phyloP scores from a whole-genome alignment of 35 echinoderm and acorn worm species.

The Apostichopus californicus region DNA sequence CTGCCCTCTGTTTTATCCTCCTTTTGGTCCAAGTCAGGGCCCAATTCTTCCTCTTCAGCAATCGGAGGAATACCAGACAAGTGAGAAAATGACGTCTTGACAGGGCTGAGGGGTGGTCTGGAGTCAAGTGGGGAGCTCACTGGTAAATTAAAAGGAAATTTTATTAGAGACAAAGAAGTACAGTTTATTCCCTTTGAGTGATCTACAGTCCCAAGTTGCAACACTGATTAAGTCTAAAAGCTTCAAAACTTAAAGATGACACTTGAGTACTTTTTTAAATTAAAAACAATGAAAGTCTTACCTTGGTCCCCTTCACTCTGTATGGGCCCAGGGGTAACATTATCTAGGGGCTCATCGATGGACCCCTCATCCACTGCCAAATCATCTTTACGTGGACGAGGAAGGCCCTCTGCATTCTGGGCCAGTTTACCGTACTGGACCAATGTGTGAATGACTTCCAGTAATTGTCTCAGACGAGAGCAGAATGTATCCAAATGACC shows the following conservation, averaged over 20 bases:
- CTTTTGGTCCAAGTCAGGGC: neutral
- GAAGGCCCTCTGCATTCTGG: constrained; percentile 76
- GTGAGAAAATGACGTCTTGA: constrained; percentile 74
- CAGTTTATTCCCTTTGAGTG: no score
- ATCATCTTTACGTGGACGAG: constrained; percentile 83
- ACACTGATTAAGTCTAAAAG: no score
- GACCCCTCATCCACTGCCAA: constrained; percentile 74
- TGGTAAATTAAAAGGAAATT: no score
- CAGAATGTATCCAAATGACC: constrained; percentile 97
- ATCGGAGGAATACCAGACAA: constrained; percentile 70
- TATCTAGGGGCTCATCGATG: constrained; percentile 58
- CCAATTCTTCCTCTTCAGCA: constrained; percentile 83
- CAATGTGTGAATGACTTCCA: constrained; percentile 84
- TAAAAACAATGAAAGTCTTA: neutral
- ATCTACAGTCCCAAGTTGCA: no score
- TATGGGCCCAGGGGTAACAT: neutral
- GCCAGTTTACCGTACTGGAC: constrained; percentile 94
- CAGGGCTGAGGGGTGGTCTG: constrained; percentile 65
- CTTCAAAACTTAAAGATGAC: no score
- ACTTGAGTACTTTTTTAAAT: no score
- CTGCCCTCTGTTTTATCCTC: constrained; percentile 25
- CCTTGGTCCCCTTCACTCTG: constrained; percentile 29
- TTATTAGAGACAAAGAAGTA: no score
- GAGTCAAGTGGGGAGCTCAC: constrained; percentile 11
- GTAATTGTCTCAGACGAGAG: constrained; percentile 74